Evolutionary conservation across 2,888 invertebrate species (phyloP).

Genomic region (Hermaeophaga mercurialis): DNA sequence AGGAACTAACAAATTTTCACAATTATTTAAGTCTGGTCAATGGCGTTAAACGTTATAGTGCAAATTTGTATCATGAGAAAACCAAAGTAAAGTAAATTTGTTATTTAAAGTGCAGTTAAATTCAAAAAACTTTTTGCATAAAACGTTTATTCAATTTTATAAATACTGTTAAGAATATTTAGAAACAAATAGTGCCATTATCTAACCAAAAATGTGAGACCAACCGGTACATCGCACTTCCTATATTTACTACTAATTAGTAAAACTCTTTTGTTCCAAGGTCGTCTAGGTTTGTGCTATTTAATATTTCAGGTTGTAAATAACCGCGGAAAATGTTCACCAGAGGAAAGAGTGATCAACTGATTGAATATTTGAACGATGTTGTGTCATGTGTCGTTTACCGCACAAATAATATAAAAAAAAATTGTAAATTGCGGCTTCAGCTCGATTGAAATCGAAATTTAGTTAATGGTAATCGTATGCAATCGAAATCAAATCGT

Average conservation of each 20-base stretch:
- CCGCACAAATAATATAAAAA: no score
- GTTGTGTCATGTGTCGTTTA: no score
- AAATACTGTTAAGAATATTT: background rate
- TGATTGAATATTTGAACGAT: no score
- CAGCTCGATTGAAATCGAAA: no score
- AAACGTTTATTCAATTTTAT: background rate
- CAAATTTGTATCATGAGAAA: constrained; percentile 33
- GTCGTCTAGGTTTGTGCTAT: background rate
- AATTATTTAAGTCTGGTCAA: constrained; percentile 34
- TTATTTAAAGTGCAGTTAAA: background rate
- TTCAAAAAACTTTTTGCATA: background rate
- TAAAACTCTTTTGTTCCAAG: background rate
- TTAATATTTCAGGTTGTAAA: no score
- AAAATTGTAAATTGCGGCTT: no score
- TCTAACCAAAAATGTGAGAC: background rate
- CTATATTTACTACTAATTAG: background rate
- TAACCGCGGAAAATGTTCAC: no score
- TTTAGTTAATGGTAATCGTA: no score
- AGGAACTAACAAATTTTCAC: background rate
- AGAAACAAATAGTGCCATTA: background rate
- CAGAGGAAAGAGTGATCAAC: no score
- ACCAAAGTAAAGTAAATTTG: constrained; percentile 9
- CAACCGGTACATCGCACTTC: background rate
- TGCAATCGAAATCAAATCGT: no score
- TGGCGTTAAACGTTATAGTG: constrained; percentile 23